A percentile compares a stretch with the other conserved stretches of the same genome.
Evolutionary conservation across 2,888 invertebrate species (phyloP).

Genomic region (Lasioglossum lativentre): DNA sequence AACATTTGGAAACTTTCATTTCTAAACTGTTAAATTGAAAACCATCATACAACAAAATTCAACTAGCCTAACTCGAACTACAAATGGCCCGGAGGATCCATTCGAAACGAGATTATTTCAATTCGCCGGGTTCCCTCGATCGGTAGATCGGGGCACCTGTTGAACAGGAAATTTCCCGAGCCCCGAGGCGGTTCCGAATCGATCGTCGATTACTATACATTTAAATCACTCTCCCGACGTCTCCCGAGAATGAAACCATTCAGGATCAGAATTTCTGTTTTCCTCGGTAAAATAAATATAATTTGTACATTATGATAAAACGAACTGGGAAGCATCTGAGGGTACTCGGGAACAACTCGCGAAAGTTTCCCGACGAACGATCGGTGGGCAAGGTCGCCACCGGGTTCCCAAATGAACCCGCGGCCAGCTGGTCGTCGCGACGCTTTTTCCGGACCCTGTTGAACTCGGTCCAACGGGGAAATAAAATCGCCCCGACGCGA

Average conservation of each 20-base stretch:
- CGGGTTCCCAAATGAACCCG: constrained; percentile 38
- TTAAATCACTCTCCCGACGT: background rate
- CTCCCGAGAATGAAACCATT: background rate
- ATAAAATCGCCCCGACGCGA: constrained; percentile 11
- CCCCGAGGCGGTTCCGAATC: background rate
- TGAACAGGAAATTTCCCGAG: background rate
- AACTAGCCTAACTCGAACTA: too few species aligned
- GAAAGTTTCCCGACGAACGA: background rate
- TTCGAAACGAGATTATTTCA: background rate
- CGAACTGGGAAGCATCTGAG: too few species aligned
- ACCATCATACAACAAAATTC: too few species aligned
- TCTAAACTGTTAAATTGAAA: too few species aligned
- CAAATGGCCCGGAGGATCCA: background rate
- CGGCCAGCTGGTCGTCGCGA: constrained; percentile 1
- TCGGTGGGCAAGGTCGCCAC: constrained; percentile 23
- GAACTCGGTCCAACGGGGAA: constrained; percentile 29
- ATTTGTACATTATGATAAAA: too few species aligned
- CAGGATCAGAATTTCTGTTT: background rate
- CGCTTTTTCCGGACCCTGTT: constrained; percentile 17
- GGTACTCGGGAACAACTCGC: background rate
- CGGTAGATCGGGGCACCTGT: constrained; percentile 3
- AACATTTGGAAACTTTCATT: too few species aligned
- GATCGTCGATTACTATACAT: background rate
- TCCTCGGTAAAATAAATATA: too few species aligned
- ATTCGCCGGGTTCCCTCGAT: background rate